A percentile compares a stretch with the other conserved stretches of the same genome.
Conservation (phyloP, 2,113 vertebrate species). For the Cephalopterus ornatus region DNA sequence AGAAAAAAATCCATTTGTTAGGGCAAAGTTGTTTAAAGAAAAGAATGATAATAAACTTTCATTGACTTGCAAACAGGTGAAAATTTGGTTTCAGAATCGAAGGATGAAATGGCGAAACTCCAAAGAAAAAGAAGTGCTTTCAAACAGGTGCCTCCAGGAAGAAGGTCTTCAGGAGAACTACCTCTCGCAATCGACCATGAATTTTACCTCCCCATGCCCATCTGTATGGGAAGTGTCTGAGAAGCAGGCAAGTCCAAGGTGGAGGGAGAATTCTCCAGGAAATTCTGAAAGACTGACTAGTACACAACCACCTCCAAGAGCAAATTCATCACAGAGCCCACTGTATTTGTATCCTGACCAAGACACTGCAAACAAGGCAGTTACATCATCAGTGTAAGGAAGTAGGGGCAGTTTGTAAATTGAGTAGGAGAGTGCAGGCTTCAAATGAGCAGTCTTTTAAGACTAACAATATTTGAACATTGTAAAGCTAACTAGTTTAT, state of each 20-base stretch:
- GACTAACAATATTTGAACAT: conserved; percentile 56
- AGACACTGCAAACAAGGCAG: conserved; percentile 30
- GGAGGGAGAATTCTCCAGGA: conserved; percentile 69
- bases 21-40: not conserved
- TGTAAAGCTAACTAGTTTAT: conserved; percentile 67
- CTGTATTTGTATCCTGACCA: conserved; percentile 63
- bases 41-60: not conserved
- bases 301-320: conserved; percentile 6
- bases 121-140: conserved; percentile 90
- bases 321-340: conserved; percentile 12
- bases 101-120: conserved; percentile 99
- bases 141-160: conserved; percentile 72
- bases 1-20: not conserved
- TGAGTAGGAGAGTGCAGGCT: not conserved
- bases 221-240: conserved; percentile 69
- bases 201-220: conserved; percentile 53
- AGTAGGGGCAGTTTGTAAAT: not conserved
- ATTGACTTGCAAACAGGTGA: conserved; percentile 82
- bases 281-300: conserved; percentile 57
- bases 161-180: conserved; percentile 69
- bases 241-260: conserved; percentile 55
- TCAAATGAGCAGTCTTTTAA: conserved; percentile 4
- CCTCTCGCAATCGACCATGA: conserved; percentile 56
- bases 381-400: conserved; percentile 34
- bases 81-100: conserved; percentile 99